Base-by-base conservation (phyloP, 2,797 vertebrate genomes). In the Jordanella pulchra region DNA sequence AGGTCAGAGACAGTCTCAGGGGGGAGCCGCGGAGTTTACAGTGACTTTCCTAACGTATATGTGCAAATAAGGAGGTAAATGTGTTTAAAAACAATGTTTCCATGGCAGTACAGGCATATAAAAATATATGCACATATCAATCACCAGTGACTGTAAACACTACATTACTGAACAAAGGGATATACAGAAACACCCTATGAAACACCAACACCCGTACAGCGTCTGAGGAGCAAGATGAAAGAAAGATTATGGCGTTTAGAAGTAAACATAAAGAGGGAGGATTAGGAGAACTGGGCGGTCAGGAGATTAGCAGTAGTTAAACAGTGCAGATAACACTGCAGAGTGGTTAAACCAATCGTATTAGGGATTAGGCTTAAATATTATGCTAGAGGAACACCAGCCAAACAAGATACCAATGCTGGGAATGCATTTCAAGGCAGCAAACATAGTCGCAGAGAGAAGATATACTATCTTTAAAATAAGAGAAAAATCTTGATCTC, bases 281-380 rank as follows among this genome's bases (percentile, higher is more conserved):
- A 85, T 87, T 87, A 79, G 72, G 56, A 71, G 80, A 91, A 91
- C 55, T 82, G 82, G 85, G 78, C 79, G 80, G 84, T 92, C 72
- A 63, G 51, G 71, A 92, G 91, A 93, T 93, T 93, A 92, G 85
- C 80, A 74, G 71, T 39, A 61, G 87, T 89, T 91, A 88, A 90
- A 91, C 89, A 89, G 80, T 87, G 79, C 77, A 88, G 80, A 90
- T 86, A 89, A 75, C 82, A 78, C 84, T 83, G 75, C 79, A 77
- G 81, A 85, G 86, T 89, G 84, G 87, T 88, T 91, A 84, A 86
- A 70, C 71, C 91, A 90, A 92, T 91, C 86, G 81, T 88, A 83
- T 84, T 69, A 69, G 60, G 87, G 92, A 93, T 93, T 92, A 93
- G 84, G 81, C 76, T 75, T 55, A 73, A 86, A 79, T 83, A 84